These are phyloP conservation scores for Caenorhabditis wallacei DNA, from an alignment of 2,888 invertebrate species.

Conservation along the genomic window DNA sequence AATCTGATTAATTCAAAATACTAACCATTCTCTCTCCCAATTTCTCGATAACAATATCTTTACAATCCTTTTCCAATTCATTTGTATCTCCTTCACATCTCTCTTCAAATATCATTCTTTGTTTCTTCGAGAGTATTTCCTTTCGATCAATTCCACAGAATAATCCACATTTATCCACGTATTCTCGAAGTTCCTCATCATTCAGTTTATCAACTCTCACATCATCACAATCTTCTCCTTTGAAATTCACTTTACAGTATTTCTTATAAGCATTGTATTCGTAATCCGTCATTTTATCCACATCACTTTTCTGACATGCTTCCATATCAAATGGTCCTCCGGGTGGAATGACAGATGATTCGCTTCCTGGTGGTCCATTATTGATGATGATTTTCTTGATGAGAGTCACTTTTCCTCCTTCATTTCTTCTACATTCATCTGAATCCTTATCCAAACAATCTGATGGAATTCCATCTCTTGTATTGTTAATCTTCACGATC, in stretches of 20 bases:
- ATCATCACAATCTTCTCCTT: slow-evolving; percentile 44
- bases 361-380: too few species aligned
- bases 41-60: slow-evolving; percentile 34
- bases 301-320: slow-evolving; percentile 3
- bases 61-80: slow-evolving; percentile 47
- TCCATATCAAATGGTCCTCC: too few species aligned
- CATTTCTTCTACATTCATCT: background rate
- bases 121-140: slow-evolving; percentile 16
- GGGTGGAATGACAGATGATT: too few species aligned
- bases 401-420: slow-evolving; percentile 12
- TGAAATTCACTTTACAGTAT: slow-evolving; percentile 22
- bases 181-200: slow-evolving; percentile 32
- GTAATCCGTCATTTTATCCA: slow-evolving; percentile 19
- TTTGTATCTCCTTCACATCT: slow-evolving; percentile 34
- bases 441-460: background rate
- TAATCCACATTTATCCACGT: slow-evolving; percentile 36
- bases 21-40: slow-evolving; percentile 32
- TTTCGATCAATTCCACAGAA: slow-evolving; percentile 46
- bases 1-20: background rate
- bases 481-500: background rate
- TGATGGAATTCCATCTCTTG: background rate
- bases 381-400: too few species aligned
- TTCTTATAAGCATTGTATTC: slow-evolving; percentile 44
- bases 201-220: slow-evolving; percentile 26
- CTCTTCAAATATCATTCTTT: slow-evolving; percentile 24